Conservation (phyloP, 92 coral and sea anemone species). For the Meandrina meandrites region DNA sequence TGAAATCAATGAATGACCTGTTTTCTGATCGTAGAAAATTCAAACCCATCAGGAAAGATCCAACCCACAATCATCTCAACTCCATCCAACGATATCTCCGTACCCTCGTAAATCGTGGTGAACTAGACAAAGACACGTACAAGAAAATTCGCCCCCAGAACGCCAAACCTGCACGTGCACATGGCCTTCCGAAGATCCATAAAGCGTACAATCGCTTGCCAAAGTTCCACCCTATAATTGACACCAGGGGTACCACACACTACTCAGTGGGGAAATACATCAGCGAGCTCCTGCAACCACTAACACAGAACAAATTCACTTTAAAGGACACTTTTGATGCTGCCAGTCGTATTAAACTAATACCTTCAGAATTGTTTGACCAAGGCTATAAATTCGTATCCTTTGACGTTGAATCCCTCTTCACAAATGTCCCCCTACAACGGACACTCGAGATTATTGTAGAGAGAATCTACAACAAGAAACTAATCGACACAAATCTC, state of each 20-base stretch:
- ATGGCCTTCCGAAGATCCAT: slow-evolving; percentile 58
- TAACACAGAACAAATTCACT: slow-evolving; percentile 7
- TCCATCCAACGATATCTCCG: slow-evolving; percentile 32
- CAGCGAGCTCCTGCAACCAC: slow-evolving; percentile 14
- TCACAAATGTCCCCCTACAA: slow-evolving; percentile 50
- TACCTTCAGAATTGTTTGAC: slow-evolving; percentile 19
- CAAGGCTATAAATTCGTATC: slow-evolving; percentile 47
- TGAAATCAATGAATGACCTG: slow-evolving; percentile 22
- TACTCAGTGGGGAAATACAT: slow-evolving; percentile 38
- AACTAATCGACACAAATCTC: slow-evolving; percentile 31
- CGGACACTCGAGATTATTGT: slow-evolving; percentile 33
- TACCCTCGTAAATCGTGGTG: slow-evolving; percentile 40
- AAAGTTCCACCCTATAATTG: slow-evolving; percentile 38
- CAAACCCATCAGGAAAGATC: slow-evolving; percentile 35
- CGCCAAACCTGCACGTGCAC: slow-evolving; percentile 38
- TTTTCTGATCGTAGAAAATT: slow-evolving; percentile 51
- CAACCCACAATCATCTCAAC: slow-evolving; percentile 22
- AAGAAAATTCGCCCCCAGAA: slow-evolving; percentile 22
- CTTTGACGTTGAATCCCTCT: slow-evolving; percentile 41
- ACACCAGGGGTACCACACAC: slow-evolving; percentile 29
- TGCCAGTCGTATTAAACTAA: slow-evolving; percentile 33
- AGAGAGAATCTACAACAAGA: slow-evolving; percentile 30
- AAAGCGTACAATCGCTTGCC: slow-evolving; percentile 24
- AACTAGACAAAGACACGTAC: slow-evolving; percentile 16
- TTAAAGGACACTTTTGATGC: slow-evolving; percentile 44